phyloP scores from a whole-genome alignment of 30 jellyfish, hydroid and myxozoan species.

The Aurelia aurita region DNA sequence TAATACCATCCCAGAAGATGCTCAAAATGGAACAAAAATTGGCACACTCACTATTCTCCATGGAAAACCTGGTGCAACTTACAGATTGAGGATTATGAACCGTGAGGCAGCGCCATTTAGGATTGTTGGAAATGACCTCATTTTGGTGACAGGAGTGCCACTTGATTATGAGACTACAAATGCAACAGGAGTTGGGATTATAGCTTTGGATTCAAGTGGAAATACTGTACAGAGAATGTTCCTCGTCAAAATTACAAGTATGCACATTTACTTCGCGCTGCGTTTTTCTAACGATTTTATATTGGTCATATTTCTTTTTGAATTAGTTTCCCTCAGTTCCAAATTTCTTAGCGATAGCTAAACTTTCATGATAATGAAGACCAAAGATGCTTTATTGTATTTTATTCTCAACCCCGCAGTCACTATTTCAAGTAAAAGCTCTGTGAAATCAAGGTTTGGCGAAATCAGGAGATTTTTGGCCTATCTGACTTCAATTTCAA shows the following conservation, averaged over 20 bases:
- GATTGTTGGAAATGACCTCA: slow-evolving; percentile 53
- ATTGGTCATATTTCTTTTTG: not conserved
- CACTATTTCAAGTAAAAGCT: too few relatives aligned
- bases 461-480: too few relatives aligned
- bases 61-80: slow-evolving; percentile 29
- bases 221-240: slow-evolving; percentile 38
- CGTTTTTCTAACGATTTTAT: not conserved
- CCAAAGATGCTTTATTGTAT: too few relatives aligned
- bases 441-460: too few relatives aligned
- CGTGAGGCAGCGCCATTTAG: slow-evolving; percentile 46
- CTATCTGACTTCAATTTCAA: too few relatives aligned
- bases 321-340: not conserved
- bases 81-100: slow-evolving; percentile 33
- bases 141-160: slow-evolving; percentile 43
- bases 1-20: slow-evolving; percentile 49
- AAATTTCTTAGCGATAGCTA: too few relatives aligned
- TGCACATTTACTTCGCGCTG: too few relatives aligned
- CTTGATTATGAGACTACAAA: slow-evolving; percentile 74
- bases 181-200: slow-evolving; percentile 44
- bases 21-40: slow-evolving; percentile 58
- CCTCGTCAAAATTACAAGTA: slow-evolving; percentile 43
- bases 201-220: slow-evolving; percentile 56
- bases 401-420: too few relatives aligned
- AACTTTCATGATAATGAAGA: too few relatives aligned
- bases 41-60: slow-evolving; percentile 49